Percentiles rank a stretch among this genome's conserved stretches.
Conservation (phyloP, 2,113 vertebrate genomes). For the Carassius auratus region DNA sequence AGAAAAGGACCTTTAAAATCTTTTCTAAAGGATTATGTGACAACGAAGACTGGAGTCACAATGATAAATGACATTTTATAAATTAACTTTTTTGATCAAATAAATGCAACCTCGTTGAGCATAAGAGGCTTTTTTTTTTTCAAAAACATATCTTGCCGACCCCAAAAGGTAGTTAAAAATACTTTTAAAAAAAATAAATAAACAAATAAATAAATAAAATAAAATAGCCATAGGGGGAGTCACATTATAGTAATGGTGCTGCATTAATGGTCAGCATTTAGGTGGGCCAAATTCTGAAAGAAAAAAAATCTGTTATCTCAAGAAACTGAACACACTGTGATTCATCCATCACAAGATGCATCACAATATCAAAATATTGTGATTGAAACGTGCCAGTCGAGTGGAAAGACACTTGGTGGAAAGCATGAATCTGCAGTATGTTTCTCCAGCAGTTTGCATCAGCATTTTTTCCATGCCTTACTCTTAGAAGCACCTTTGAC, state of each 20-base stretch:
- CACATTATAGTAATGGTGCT: background rate
- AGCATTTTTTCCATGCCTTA: background rate
- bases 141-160: too few species aligned
- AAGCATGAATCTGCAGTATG: conserved; percentile 14
- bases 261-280: background rate
- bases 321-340: background rate
- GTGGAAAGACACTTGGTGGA: background rate
- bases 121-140: too few species aligned
- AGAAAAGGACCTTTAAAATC: background rate
- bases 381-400: background rate
- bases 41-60: too few species aligned
- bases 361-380: background rate
- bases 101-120: too few species aligned
- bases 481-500: background rate
- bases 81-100: too few species aligned
- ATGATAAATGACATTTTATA: too few species aligned
- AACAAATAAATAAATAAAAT: too few species aligned
- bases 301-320: background rate
- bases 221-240: too few species aligned
- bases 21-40: too few species aligned
- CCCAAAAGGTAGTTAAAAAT: too few species aligned
- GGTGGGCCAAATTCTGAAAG: background rate
- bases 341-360: too few species aligned
- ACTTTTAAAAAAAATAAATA: too few species aligned
- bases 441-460: background rate